These are phyloP conservation scores for Pan paniscus DNA, from an alignment of 2,113 vertebrate species.

Conservation along the genomic window DNA sequence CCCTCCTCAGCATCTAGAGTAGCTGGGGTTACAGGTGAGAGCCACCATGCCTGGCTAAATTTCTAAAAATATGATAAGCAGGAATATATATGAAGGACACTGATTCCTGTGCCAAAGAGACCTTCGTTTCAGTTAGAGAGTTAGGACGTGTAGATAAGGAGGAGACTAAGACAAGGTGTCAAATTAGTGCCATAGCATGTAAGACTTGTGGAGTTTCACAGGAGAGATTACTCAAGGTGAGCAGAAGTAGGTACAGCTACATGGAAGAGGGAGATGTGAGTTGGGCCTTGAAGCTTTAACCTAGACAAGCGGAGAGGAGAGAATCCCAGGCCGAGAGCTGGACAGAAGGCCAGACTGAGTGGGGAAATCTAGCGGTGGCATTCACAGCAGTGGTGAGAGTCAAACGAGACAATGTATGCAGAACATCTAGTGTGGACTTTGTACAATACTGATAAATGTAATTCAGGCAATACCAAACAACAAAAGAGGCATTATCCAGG, in stretches of 20 bases:
- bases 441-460: background rate
- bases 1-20: too few species aligned
- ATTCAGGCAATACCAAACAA: background rate
- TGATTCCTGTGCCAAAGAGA: background rate
- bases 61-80: background rate
- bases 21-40: too few species aligned
- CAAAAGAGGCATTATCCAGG: background rate
- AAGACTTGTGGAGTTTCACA: background rate
- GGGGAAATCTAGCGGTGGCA: background rate
- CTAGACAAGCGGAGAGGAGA: background rate
- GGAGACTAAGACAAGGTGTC: background rate
- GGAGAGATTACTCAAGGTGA: background rate
- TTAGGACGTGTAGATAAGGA: background rate
- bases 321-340: background rate
- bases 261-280: background rate
- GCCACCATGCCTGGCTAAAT: too few species aligned
- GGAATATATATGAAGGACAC: background rate
- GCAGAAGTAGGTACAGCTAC: background rate
- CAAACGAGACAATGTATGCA: background rate
- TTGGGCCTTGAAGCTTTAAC: background rate
- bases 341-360: background rate
- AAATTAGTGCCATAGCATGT: background rate
- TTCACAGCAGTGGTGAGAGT: background rate
- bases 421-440: background rate
- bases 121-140: background rate